Percentiles rank a stretch among this genome's conserved stretches.
Evolutionary conservation across 2,888 invertebrate species (phyloP).

Genomic region (Frankliniella fusca): DNA sequence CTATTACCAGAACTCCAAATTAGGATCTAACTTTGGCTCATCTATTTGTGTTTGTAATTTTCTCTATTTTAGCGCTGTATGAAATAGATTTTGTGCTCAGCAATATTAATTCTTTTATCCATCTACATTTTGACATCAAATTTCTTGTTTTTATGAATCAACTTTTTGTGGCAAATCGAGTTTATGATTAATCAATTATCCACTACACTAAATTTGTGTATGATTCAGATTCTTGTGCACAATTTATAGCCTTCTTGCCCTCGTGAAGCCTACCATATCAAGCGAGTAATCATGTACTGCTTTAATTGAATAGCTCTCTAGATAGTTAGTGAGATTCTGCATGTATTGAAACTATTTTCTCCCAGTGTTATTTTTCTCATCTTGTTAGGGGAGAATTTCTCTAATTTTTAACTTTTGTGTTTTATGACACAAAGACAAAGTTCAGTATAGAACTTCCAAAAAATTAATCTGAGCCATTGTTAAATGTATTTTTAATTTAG

Average conservation of each 20-base stretch:
- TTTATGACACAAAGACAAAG: background rate
- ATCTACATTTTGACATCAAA: too few relatives aligned
- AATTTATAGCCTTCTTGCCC: too few relatives aligned
- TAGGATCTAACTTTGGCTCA: conserved; percentile 20
- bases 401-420: background rate
- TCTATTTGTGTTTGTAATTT: background rate
- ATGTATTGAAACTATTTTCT: background rate
- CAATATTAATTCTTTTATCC: too few relatives aligned
- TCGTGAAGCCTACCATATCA: too few relatives aligned
- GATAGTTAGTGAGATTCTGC: too few relatives aligned
- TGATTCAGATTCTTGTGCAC: too few relatives aligned
- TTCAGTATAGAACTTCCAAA: background rate
- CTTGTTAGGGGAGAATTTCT: background rate
- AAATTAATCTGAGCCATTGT: conserved; percentile 8
- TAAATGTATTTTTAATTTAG: background rate
- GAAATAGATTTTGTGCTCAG: too few relatives aligned
- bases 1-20: conserved; percentile 20
- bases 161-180: too few relatives aligned
- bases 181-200: too few relatives aligned
- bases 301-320: background rate
- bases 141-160: too few relatives aligned
- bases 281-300: background rate
- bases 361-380: background rate
- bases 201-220: too few relatives aligned
- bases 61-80: too few relatives aligned